phyloP scores from a whole-genome alignment of 2,113 vertebrate species.

The Rhea americana region DNA sequence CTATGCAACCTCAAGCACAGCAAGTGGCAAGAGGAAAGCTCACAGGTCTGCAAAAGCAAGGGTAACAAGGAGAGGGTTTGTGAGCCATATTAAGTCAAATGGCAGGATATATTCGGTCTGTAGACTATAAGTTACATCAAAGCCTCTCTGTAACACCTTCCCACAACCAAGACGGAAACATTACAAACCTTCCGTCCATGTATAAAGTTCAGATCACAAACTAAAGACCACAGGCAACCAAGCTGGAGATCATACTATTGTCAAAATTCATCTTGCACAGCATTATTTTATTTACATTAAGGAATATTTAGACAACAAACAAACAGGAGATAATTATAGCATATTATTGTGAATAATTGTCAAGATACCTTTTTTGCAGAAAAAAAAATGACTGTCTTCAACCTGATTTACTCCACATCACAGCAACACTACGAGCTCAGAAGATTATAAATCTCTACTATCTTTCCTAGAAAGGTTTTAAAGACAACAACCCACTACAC shows the following conservation, averaged over 20 bases:
- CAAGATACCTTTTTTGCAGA: not conserved
- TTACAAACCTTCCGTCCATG: not conserved
- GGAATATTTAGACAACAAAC: slow-evolving; percentile 20
- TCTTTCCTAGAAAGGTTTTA: not conserved
- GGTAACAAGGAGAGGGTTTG: not conserved
- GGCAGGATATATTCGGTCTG: not conserved
- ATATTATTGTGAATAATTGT: not conserved
- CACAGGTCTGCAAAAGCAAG: not conserved
- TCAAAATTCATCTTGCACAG: not conserved
- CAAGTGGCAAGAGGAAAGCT: not conserved
- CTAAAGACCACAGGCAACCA: not conserved
- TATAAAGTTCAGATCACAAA: not conserved
- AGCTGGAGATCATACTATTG: not conserved
- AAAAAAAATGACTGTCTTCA: not conserved
- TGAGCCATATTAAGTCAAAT: not conserved
- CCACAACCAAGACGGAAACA: not conserved
- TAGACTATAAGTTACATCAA: not conserved
- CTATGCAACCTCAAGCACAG: not conserved
- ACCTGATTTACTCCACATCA: not conserved
- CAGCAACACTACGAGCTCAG: not conserved
- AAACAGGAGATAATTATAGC: not conserved
- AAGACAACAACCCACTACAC: not conserved
- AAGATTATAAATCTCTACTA: not conserved
- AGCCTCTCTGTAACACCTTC: not conserved
- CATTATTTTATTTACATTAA: not conserved